Conservation (phyloP, 53 echinoderm and acorn worm genomes). For the Pentamera pediparva region DNA sequence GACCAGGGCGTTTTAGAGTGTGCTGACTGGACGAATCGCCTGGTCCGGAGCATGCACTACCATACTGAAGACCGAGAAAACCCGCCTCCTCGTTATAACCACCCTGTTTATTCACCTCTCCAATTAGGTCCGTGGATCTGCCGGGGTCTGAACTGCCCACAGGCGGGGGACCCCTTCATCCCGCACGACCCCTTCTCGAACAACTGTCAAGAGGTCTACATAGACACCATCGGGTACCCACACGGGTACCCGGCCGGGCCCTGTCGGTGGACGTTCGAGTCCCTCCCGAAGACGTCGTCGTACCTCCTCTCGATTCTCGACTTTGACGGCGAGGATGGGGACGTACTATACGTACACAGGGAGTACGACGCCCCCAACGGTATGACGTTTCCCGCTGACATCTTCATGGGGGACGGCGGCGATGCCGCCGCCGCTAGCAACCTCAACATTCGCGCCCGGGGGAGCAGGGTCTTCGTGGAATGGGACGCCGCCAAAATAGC, state of each 20-base stretch:
- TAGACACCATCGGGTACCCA: constrained; percentile 13
- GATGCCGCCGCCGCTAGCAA: background rate
- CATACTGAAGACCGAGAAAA: too few relatives aligned
- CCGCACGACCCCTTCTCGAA: background rate
- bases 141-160: background rate
- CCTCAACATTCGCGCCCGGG: background rate
- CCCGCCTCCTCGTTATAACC: too few relatives aligned
- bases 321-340: background rate
- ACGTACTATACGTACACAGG: background rate
- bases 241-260: background rate
- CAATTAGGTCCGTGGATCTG: constrained; percentile 5
- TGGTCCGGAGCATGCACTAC: too few relatives aligned
- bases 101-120: background rate
- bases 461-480: background rate
- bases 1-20: too few relatives aligned
- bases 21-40: too few relatives aligned
- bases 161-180: background rate
- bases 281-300: background rate
- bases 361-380: background rate
- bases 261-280: constrained; percentile 1
- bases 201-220: background rate
- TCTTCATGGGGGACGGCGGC: background rate
- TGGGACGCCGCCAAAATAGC: background rate
- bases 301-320: background rate
- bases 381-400: background rate